These are phyloP conservation scores for Andrena hattorfiana DNA, from an alignment of 2,888 invertebrate species.

Conservation along the genomic window DNA sequence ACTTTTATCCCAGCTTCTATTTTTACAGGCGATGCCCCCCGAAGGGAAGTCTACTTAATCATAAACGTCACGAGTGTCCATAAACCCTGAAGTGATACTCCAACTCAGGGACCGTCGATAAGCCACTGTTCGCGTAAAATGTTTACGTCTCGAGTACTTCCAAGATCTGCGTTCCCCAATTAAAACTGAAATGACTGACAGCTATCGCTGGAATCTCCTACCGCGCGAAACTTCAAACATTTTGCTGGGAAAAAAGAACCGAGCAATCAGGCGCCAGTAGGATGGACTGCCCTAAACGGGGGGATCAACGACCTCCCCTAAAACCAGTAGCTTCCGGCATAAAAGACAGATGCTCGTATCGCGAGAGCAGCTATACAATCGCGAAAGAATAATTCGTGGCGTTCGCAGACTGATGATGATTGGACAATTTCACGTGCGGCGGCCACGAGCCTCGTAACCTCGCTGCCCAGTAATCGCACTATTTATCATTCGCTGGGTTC, in stretches of 20 bases:
- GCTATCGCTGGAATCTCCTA: background rate
- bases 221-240: background rate
- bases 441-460: constrained; percentile 57
- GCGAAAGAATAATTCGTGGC: constrained; percentile 64
- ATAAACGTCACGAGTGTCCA: background rate
- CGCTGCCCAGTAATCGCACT: constrained; percentile 80
- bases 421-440: constrained; percentile 76
- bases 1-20: no score
- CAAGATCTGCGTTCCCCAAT: background rate
- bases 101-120: background rate
- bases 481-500: constrained; percentile 81
- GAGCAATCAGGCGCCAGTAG: constrained; percentile 7
- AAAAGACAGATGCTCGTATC: constrained; percentile 74
- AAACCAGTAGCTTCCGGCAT: constrained; percentile 37
- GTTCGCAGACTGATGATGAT: constrained; percentile 79
- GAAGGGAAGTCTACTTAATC: no score
- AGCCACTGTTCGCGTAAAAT: background rate
- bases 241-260: background rate
- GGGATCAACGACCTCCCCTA: constrained; percentile 18
- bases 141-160: background rate
- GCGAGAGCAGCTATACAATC: constrained; percentile 61
- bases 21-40: no score
- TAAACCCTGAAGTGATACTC: background rate
- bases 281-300: background rate
- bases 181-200: background rate